Conservation (phyloP, 2,888 invertebrate genomes). For the Corbicula japonica region DNA sequence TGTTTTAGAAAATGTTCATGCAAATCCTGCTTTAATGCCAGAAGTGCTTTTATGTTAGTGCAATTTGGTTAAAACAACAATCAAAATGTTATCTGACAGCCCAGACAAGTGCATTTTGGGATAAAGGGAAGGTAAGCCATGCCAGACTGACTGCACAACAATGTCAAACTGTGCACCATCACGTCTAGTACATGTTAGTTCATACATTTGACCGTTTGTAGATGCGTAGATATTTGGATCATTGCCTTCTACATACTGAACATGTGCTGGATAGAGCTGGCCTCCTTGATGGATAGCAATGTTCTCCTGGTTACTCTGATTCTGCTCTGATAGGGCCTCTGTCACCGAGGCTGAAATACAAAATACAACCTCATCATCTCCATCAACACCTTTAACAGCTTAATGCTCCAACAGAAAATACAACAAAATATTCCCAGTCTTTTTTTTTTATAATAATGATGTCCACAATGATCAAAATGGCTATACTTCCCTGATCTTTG, state of each 20-base stretch:
- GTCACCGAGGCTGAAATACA: conserved; percentile 71
- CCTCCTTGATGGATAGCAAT: conserved; percentile 85
- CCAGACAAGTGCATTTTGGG: conserved; percentile 16
- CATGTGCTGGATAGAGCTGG: conserved; percentile 89
- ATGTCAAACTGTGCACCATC: conserved; percentile 71
- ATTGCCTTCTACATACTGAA: conserved; percentile 90
- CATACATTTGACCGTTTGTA: conserved; percentile 90
- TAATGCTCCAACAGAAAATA: too few relatives aligned
- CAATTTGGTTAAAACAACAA: conserved; percentile 19
- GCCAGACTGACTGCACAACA: conserved; percentile 59
- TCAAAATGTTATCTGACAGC: background rate
- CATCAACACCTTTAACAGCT: too few relatives aligned
- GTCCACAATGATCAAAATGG: too few relatives aligned
- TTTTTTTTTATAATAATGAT: background rate
- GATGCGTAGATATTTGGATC: conserved; percentile 89
- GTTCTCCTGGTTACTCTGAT: conserved; percentile 86
- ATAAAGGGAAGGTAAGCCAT: conserved; percentile 43
- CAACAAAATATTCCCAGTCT: background rate
- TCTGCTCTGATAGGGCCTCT: conserved; percentile 71
- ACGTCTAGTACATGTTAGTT: conserved; percentile 79
- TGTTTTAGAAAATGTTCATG: too few relatives aligned
- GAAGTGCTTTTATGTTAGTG: conserved; percentile 28
- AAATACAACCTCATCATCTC: background rate
- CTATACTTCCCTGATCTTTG: too few relatives aligned
- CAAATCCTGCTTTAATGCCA: conserved; percentile 10